phyloP scores from a whole-genome alignment of 37 sponge, comb jelly and placozoan genomes.

The Cliona cf. orientalis region DNA sequence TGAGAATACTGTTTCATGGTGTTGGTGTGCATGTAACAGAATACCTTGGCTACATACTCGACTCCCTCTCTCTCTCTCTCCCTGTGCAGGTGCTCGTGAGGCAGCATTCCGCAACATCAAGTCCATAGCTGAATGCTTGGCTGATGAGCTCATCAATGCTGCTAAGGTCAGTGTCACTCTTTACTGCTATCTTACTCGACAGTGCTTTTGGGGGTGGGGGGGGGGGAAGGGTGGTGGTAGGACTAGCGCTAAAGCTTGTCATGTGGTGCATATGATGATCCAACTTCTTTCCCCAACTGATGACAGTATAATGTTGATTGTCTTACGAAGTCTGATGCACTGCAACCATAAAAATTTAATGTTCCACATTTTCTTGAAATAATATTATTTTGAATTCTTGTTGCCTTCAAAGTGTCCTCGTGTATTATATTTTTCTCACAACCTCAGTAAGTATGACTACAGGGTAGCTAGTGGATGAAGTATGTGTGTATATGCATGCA shows the following conservation, averaged over 20 bases:
- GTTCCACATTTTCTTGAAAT: not conserved
- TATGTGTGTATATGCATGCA: not conserved
- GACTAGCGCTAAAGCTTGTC: too few relatives aligned
- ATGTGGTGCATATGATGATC: too few relatives aligned
- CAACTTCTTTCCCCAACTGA: not conserved
- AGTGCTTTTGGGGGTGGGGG: too few relatives aligned
- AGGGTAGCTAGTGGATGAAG: not conserved
- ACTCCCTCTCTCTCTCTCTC: not conserved
- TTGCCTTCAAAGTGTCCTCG: not conserved
- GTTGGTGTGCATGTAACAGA: not conserved
- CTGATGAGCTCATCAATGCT: conserved; percentile 99
- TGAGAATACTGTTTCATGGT: too few relatives aligned
- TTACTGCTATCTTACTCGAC: not conserved
- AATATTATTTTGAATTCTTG: not conserved
- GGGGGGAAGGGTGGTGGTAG: not conserved
- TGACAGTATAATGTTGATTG: not conserved
- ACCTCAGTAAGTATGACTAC: too few relatives aligned
- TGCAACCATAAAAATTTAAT: not conserved
- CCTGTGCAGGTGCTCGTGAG: conserved; percentile 86
- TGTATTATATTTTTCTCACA: not conserved
- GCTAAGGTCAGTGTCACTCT: conserved; percentile 74
- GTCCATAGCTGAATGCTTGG: conserved; percentile 97
- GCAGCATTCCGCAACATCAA: conserved; percentile 98
- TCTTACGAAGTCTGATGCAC: not conserved
- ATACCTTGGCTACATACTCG: too few relatives aligned